These are phyloP conservation scores for Yponomeuta plumbellus DNA, from an alignment of 2,888 invertebrate genomes.

Conservation along the genomic window DNA sequence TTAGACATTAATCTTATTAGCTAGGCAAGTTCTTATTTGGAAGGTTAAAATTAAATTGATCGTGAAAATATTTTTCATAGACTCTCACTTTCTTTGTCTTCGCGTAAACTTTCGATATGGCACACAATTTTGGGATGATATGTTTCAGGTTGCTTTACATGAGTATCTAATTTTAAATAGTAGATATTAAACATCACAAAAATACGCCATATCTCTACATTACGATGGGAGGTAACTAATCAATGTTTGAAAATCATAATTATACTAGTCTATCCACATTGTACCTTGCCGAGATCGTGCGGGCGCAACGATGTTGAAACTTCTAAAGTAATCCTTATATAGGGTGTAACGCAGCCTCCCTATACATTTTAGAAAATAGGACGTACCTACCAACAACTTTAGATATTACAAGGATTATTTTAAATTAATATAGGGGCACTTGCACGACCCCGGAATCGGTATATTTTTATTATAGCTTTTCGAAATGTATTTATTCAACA, in stretches of 20 bases:
- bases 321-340: not conserved
- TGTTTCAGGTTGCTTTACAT: constrained; percentile 39
- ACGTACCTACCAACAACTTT: too few species aligned
- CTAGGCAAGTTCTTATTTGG: constrained; percentile 14
- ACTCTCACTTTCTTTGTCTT: constrained; percentile 41
- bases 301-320: not conserved
- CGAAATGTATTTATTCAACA: too few species aligned
- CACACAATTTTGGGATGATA: constrained; percentile 42
- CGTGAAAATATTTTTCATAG: constrained; percentile 42
- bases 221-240: not conserved
- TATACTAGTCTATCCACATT: not conserved
- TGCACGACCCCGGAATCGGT: too few species aligned
- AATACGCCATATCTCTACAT: not conserved
- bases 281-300: not conserved
- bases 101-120: constrained; percentile 26
- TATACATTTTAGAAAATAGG: too few species aligned
- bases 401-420: too few species aligned
- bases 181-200: not conserved
- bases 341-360: too few species aligned
- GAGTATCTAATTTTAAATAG: not conserved
- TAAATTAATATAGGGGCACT: too few species aligned
- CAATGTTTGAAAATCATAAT: not conserved
- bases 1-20: constrained; percentile 13
- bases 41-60: constrained; percentile 28
- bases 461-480: too few species aligned